Base-by-base conservation (phyloP, 2,797 vertebrate species). In the Melanogrammus aeglefinus region DNA sequence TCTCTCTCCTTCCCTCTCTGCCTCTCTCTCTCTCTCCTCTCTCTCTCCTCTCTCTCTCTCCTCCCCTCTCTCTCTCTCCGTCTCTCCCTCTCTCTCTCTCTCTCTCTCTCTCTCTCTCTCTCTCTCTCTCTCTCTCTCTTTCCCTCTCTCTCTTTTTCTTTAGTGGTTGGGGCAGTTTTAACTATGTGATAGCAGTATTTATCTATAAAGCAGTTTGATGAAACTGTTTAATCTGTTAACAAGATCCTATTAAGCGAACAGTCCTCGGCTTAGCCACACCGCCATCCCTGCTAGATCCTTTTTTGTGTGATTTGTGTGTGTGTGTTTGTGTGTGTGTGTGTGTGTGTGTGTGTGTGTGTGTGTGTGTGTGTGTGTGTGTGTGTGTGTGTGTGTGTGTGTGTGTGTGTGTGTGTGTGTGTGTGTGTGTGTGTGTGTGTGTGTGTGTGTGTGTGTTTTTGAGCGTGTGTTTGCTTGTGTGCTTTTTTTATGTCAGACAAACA, bases 191-290 rank as follows among this genome's bases (percentile, higher is more conserved):
- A 78, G 80, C 76, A n/a, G 73, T 36, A 57, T 70, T 57, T 76
- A 76, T 75, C 76, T 47, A 31, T 12, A 0, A 76, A 74, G 57
- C 79, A 72, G 14, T 76, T 31, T 31, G 31, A 31, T 31, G 71
- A 75, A 83, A 81, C 83, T 31, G 76, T 80, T 80, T 88, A 84
- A 86, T 86, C 86, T 87, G 79, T 78, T 82, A 88, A 89, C 86
- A 82, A 87, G 82, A 88, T 88, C 74, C 78, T 77, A 82, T 84
- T 77, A 76, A 82, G 75, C 79, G 70, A 78, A 87, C 83, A 85
- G 76, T 83, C 74, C 69, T 33, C 36, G 0, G 77, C 77, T 86
- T 79, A 86, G 77, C 81, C 77, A 79, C 71, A 29, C 79, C 70
- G 78, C 80, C 74, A 79, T 77, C 81, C 79, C 78, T 51, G 7